Evolutionary conservation across 2,888 invertebrate genomes (phyloP), one percentile per base, ranked within the genome.

Genomic region (Metacarcinus magister): DNA sequence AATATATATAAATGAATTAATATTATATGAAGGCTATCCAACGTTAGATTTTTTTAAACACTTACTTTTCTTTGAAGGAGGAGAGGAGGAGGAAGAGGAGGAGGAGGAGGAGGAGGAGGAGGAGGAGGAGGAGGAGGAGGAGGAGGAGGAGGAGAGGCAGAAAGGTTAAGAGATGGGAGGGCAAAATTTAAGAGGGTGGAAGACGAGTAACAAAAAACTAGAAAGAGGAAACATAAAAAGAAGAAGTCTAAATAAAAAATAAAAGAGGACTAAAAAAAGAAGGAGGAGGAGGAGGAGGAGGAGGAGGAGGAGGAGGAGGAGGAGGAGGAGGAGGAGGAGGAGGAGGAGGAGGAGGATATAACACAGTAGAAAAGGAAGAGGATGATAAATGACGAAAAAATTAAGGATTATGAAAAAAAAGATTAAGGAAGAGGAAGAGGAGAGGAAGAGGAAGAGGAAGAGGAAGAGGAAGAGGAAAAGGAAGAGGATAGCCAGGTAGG

Each of bases 21-120:
- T 13, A 60, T 13, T 60, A 60, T 13, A 60, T 60, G 19, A 60
- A 60, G 16, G 16, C 54, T 16, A 54, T 13, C 54, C 54, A 54
- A 10, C 54, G 54, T 54, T 16, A 23, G n/a, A 67, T 1, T 23
- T 5, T 23, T 67, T 48, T 13, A 48, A 5, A 48, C 5, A 48
- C 13, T 48, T 48, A 13, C 48, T 48, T 48, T 48, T 48, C 13
- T 48, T 48, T 48, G n/a, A n/a, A n/a, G n/a, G n/a, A n/a, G n/a
- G 54, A 0, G 2, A 54, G 54, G 54, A 54, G 54, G 54, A 54
- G 54, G 54, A 54, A 16, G 54, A 54, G 54, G 54, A 54, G 67
- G 67, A n/a, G 67, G 67, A 67, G 67, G 67, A 67, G 67, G 67
- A 67, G 67, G 67, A 67, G 67, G 67, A n/a, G 67, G 67, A 67